Percentiles rank a stretch among this genome's conserved stretches.
Conservation (phyloP, 1,140 invertebrate species). For the Cyclargus thomasi region DNA sequence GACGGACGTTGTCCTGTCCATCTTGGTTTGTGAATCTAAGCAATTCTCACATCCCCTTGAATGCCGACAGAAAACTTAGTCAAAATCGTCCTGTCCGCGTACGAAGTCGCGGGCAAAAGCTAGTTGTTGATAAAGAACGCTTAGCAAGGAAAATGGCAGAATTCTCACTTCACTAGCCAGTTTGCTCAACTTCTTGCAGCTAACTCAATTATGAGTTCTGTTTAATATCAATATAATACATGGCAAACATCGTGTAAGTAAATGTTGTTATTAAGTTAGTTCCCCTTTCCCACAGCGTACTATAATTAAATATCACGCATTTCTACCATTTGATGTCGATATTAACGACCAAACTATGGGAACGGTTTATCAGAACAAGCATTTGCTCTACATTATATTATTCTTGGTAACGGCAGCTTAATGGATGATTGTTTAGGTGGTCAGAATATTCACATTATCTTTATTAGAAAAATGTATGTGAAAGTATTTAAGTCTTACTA, state of each 20-base stretch:
- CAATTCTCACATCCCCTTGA: no score
- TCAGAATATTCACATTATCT: background rate
- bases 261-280: background rate
- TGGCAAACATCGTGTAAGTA: background rate
- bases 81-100: no score
- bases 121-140: no score
- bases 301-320: slow-evolving; percentile 21
- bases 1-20: no score
- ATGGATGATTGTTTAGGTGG: background rate
- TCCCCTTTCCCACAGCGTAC: slow-evolving; percentile 13
- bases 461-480: no score
- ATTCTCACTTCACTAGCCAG: background rate
- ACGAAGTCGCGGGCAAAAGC: no score
- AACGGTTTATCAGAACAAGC: background rate
- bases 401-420: background rate
- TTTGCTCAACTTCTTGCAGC: background rate
- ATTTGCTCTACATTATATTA: background rate
- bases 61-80: no score
- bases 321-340: slow-evolving; percentile 22
- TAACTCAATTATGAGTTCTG: background rate
- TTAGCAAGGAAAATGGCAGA: no score
- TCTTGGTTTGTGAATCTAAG: no score
- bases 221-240: slow-evolving; percentile 4
- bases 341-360: slow-evolving; percentile 21
- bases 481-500: no score